These are phyloP conservation scores for Diglossa cyanea DNA, from an alignment of 2,797 vertebrate genomes.

Conservation along the genomic window DNA sequence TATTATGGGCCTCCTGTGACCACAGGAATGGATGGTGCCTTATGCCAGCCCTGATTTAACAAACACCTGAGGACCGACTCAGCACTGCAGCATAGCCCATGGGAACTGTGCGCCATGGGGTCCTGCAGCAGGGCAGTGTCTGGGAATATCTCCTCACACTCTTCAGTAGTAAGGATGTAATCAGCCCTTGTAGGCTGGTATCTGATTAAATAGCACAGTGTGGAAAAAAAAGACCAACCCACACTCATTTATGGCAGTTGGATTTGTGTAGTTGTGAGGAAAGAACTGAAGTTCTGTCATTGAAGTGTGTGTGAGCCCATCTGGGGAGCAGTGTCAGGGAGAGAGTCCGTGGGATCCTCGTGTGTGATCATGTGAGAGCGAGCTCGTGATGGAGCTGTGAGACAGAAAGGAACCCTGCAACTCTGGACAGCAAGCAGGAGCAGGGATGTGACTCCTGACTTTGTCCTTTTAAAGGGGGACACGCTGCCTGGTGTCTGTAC, in stretches of 20 bases:
- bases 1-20: not conserved
- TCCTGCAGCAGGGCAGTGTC: not conserved
- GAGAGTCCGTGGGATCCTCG: rapidly evolving
- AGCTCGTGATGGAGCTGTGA: not conserved
- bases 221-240: not conserved
- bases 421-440: not conserved
- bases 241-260: not conserved
- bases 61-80: not conserved
- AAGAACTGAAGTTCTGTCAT: not conserved
- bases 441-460: not conserved
- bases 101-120: not conserved
- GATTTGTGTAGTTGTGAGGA: not conserved
- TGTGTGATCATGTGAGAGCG: rapidly evolving
- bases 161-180: not conserved
- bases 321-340: not conserved
- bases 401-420: not conserved
- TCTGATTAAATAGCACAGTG: not conserved
- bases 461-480: not conserved
- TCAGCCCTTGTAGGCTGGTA: not conserved
- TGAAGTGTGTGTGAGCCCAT: not conserved
- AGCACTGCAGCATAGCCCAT: not conserved
- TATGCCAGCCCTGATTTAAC: not conserved
- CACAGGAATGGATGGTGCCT: constrained; percentile 5
- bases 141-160: not conserved
- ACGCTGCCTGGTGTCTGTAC: not conserved